Percentiles rank a stretch among this genome's conserved stretches.
phyloP scores from a whole-genome alignment of 2,113 vertebrate species.

The Marcusenius ussheri region DNA sequence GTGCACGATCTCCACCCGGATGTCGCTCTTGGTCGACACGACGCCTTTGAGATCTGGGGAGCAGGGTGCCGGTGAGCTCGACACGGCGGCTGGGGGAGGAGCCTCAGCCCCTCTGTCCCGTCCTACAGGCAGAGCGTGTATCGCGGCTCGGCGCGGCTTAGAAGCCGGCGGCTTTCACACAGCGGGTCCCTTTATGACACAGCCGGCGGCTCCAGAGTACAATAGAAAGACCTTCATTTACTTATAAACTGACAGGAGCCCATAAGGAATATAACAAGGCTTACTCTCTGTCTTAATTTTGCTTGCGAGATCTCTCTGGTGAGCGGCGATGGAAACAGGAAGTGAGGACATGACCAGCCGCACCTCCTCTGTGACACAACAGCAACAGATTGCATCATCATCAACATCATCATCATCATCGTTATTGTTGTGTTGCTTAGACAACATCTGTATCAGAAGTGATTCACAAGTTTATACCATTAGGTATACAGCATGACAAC shows the following conservation, averaged over 20 bases:
- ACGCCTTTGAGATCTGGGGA: slow-evolving; percentile 87
- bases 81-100: neutral
- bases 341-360: slow-evolving; percentile 75
- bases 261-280: slow-evolving; percentile 48
- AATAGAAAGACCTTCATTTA: neutral
- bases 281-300: slow-evolving; percentile 78
- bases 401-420: neutral
- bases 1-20: slow-evolving; percentile 94
- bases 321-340: slow-evolving; percentile 71
- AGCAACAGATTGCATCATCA: slow-evolving; percentile 61
- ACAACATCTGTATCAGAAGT: neutral
- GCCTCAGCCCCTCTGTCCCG: neutral
- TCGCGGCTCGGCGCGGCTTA: neutral
- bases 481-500: neutral
- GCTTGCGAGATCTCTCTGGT: slow-evolving; percentile 75
- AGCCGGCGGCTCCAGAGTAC: neutral
- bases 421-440: neutral
- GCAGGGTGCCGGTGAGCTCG: slow-evolving; percentile 16
- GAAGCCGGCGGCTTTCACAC: neutral
- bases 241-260: neutral
- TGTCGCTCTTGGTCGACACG: slow-evolving; percentile 93
- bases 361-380: slow-evolving; percentile 70
- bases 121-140: neutral
- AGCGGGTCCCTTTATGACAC: neutral
- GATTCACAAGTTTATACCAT: neutral